These are phyloP conservation scores for Myathropa florea DNA, from an alignment of 2,888 invertebrate species.

Conservation along the genomic window DNA sequence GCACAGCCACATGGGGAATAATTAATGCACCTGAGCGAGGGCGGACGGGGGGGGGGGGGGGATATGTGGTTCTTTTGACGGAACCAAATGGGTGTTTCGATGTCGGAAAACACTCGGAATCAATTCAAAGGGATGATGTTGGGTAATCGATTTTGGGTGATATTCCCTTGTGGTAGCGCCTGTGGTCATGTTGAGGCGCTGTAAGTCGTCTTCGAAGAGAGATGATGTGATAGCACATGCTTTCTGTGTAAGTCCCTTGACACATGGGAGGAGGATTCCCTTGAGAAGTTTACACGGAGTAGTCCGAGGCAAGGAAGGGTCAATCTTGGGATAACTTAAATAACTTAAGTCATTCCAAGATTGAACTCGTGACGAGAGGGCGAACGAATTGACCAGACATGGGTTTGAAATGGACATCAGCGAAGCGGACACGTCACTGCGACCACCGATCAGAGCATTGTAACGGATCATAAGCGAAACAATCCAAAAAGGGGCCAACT, in stretches of 20 bases:
- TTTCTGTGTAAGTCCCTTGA: not conserved
- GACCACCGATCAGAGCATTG: no score
- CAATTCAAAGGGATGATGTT: not conserved
- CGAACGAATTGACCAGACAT: no score
- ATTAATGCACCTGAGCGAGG: constrained; percentile 49
- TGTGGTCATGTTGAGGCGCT: not conserved
- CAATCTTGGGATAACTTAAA: no score
- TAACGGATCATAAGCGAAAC: no score
- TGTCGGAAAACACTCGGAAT: not conserved
- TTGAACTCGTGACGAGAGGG: no score
- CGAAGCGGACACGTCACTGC: no score
- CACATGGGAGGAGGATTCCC: not conserved
- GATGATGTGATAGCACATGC: not conserved
- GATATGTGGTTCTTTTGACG: constrained; percentile 1
- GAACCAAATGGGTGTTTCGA: not conserved
- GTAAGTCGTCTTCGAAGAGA: not conserved
- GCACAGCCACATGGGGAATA: constrained; percentile 48
- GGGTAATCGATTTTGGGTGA: not conserved
- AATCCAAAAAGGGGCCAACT: no score
- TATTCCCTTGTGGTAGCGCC: not conserved
- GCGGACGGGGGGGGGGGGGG: not conserved
- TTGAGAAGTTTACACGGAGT: not conserved
- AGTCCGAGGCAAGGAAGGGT: not conserved
- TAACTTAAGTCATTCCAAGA: no score
- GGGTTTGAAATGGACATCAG: no score